These are phyloP conservation scores for Poeciliopsis occidentalis DNA, from an alignment of 2,113 vertebrate species.

Conservation along the genomic window DNA sequence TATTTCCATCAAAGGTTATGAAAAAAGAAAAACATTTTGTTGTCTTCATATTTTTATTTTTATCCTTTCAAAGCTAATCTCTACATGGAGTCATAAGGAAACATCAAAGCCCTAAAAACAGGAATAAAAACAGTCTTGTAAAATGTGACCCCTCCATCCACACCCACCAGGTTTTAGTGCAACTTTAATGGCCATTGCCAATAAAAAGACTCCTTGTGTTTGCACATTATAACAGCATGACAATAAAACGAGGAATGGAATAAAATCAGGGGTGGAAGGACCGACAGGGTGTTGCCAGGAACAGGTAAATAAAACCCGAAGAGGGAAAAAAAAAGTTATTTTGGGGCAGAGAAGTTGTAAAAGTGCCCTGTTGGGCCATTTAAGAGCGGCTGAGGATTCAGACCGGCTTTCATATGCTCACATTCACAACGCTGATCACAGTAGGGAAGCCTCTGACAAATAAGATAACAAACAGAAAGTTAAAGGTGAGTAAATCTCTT, in stretches of 20 bases:
- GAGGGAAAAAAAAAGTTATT: slow-evolving; percentile 10
- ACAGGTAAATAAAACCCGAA: slow-evolving; percentile 22
- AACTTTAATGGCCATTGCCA: slow-evolving; percentile 34
- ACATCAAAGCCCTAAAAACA: neutral
- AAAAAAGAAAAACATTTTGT: too few species aligned
- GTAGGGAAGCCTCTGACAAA: neutral
- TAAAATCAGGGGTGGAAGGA: slow-evolving; percentile 20
- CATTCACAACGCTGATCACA: slow-evolving; percentile 8
- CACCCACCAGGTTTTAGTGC: slow-evolving; percentile 49
- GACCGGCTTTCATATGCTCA: slow-evolving; percentile 17
- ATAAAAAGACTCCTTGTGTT: slow-evolving; percentile 44
- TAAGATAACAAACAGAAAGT: neutral
- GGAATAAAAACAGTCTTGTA: slow-evolving; percentile 4
- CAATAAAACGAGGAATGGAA: slow-evolving; percentile 34
- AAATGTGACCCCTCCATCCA: slow-evolving; percentile 16
- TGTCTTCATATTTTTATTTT: too few species aligned
- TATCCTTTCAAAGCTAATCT: too few species aligned
- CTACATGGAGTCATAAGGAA: neutral
- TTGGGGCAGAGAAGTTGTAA: slow-evolving; percentile 31
- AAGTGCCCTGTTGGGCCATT: slow-evolving; percentile 18
- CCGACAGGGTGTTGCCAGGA: slow-evolving; percentile 32
- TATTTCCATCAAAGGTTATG: too few species aligned
- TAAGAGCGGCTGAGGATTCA: slow-evolving; percentile 16
- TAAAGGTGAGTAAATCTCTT: slow-evolving; percentile 25
- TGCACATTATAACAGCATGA: slow-evolving; percentile 25